Conservation (phyloP, 2,797 vertebrate genomes). For the Gouania willdenowi region DNA sequence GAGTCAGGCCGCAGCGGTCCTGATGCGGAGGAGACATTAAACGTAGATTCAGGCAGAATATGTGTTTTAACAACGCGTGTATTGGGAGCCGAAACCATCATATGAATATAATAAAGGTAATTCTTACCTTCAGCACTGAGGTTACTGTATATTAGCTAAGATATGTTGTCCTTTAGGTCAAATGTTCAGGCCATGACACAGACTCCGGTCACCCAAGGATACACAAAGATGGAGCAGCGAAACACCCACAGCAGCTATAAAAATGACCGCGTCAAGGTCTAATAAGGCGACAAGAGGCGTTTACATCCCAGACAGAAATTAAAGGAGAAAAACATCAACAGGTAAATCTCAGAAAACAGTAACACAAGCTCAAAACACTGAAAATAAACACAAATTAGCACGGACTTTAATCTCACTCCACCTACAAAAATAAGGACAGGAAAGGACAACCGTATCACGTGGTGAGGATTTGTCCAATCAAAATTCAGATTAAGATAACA, state of each 20-base stretch:
- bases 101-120: neutral
- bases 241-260: no score
- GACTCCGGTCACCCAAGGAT: conserved; percentile 1
- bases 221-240: no score
- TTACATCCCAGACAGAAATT: neutral
- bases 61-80: neutral
- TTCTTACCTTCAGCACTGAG: neutral
- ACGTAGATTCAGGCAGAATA: neutral
- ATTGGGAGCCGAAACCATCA: neutral
- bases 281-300: no score
- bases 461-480: conserved; percentile 29
- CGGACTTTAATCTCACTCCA: conserved; percentile 22
- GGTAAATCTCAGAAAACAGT: neutral
- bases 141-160: neutral
- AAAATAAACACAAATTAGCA: conserved; percentile 14
- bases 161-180: conserved; percentile 12
- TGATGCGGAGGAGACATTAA: neutral
- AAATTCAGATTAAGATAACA: neutral
- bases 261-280: no score
- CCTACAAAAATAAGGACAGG: neutral
- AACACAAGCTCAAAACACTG: no score
- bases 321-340: neutral
- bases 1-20: neutral
- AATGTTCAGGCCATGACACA: conserved; percentile 27
- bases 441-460: conserved; percentile 20